A percentile compares a stretch with the other conserved stretches of the same genome.
phyloP scores from a whole-genome alignment of 2,113 vertebrate species.

The Muntiacus reevesi region DNA sequence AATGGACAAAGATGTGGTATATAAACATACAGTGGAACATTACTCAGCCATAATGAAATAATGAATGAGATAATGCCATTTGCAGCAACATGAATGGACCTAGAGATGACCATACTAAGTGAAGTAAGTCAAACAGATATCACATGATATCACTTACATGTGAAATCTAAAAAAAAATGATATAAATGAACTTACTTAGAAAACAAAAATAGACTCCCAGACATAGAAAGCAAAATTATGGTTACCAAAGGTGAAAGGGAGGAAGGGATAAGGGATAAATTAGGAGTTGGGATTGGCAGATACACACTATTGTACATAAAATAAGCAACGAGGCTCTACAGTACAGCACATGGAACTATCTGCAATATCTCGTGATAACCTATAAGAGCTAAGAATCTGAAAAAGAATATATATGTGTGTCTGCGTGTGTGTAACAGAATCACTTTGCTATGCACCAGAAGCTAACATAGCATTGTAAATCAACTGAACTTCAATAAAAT shows the following conservation, averaged over 20 bases:
- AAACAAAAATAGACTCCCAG: not conserved
- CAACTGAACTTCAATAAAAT: not conserved
- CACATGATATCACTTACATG: not conserved
- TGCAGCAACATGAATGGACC: not conserved
- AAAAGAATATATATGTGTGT: not conserved
- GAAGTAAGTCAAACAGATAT: not conserved
- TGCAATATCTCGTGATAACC: not conserved
- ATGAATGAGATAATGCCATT: not conserved
- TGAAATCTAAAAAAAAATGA: not conserved
- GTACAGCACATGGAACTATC: not conserved
- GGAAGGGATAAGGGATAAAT: not conserved
- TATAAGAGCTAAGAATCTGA: not conserved
- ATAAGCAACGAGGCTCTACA: not conserved
- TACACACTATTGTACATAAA: not conserved
- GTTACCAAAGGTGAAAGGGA: not conserved
- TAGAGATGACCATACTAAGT: not conserved
- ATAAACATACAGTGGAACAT: not conserved
- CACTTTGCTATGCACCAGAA: not conserved
- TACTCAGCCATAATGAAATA: not conserved
- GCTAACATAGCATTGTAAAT: not conserved
- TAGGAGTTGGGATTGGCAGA: not conserved
- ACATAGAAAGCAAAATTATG: not conserved
- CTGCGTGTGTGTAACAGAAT: not conserved
- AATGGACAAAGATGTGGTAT: not conserved
- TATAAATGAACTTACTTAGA: not conserved